Conservation (phyloP, 2,113 vertebrate genomes). For the Vulpes vulpes region DNA sequence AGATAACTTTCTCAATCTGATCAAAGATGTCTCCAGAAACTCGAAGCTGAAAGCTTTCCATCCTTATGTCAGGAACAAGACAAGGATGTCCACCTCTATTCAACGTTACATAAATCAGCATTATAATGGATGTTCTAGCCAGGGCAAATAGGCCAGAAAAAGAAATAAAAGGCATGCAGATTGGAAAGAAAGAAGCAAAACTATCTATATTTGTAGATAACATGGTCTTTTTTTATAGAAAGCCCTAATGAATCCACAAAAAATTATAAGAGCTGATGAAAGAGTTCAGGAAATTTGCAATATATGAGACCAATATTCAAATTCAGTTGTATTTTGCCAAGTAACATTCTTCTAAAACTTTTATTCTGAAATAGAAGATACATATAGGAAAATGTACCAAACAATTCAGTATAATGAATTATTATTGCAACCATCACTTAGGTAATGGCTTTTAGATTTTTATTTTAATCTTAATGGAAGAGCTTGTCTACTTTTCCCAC, state of each 20-base stretch:
- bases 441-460: conserved; percentile 23
- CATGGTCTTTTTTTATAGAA: not conserved
- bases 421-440: not conserved
- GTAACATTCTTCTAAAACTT: conserved; percentile 23
- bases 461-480: conserved; percentile 9
- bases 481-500: not conserved
- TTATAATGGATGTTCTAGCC: not conserved
- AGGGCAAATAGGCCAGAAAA: not conserved
- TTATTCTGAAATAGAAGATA: conserved; percentile 24
- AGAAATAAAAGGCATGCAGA: not conserved
- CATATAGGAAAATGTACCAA: conserved; percentile 3
- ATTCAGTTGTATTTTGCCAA: not conserved
- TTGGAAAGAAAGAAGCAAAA: conserved; percentile 9
- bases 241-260: not conserved
- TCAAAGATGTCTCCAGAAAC: not conserved
- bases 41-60: not conserved
- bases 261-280: not conserved
- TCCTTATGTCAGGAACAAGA: not conserved
- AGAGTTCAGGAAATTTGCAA: not conserved
- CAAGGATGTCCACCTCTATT: not conserved
- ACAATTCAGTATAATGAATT: conserved; percentile 34
- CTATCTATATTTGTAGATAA: not conserved
- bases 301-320: not conserved
- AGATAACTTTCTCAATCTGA: not conserved
- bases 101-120: not conserved